Base-by-base conservation (phyloP, 2,113 vertebrate species). In the Crocuta crocuta region DNA sequence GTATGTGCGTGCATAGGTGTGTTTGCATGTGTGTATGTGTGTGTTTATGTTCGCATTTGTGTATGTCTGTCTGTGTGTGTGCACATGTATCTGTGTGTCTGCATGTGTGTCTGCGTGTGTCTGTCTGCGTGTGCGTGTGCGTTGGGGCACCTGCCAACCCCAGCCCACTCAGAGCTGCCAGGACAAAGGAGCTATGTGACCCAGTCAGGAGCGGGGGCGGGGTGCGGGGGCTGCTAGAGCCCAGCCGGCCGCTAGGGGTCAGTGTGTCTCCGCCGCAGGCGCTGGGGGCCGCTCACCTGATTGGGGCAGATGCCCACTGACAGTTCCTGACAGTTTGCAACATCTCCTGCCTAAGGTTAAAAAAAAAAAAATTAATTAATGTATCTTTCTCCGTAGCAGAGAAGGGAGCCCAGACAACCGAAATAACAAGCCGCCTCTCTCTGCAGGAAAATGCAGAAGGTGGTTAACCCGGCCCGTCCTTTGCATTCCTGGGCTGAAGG, bases 231-330 rank as follows among this genome's bases (percentile, higher is more conserved):
- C n/a, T 78, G 96, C 65, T 45, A 95, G 63, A 61, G 9, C 10
- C 19, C 2, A 13, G 7, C 7, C 80, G 71, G 96, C 99, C 99
- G 96, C 99, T 98, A 99, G 99, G 98, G 99, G 99, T 98, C 99
- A 98, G 97, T 99, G 97, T 99, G 98, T 89, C 98, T 97, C 98
- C 98, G 92, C 55, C 66, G 74, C 28, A 98, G 97, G 76, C 19
- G 53, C 71, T 3, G 7, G 7, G 12, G 53, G 71, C 6, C 6
- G 13, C 84, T 92, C 87, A 97, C 98, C 97, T 98, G 96, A 94
- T 58, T 4, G 58, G 55, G 50, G 87, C 87, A 24, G 84, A 84
- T 58, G 50, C 58, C 79, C 61, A 7, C 94, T 58, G 97, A 97
- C 97, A 73, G 93, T 50, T 74, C 33, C 74, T 66, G 96, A 89